These are phyloP conservation scores for Pachydiplax longipennis DNA, from an alignment of 2,888 invertebrate genomes.

Conservation along the genomic window DNA sequence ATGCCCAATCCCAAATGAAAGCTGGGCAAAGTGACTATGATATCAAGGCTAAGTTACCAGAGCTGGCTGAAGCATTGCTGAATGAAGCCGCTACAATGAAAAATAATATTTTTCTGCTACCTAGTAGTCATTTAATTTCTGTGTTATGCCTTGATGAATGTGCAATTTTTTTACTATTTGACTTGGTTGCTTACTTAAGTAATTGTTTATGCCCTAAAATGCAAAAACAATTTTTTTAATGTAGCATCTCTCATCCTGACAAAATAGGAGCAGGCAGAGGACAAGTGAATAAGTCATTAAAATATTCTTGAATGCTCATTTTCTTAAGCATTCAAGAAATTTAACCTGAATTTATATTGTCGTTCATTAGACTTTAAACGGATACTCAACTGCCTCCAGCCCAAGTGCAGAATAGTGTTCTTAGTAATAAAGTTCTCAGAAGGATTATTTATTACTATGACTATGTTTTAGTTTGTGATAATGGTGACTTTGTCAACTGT, in stretches of 20 bases:
- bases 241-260: neutral
- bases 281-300: neutral
- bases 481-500: neutral
- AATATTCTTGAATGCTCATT: neutral
- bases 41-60: constrained; percentile 35
- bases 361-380: neutral
- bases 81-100: neutral
- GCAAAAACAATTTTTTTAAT: neutral
- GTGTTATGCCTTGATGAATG: constrained; percentile 10
- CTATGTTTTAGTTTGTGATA: neutral
- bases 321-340: neutral
- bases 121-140: neutral
- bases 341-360: neutral
- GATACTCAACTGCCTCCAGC: neutral
- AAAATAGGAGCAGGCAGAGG: neutral
- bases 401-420: neutral
- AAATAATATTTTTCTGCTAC: neutral
- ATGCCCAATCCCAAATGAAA: neutral
- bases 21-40: neutral
- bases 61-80: neutral
- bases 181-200: neutral
- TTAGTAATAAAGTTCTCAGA: neutral
- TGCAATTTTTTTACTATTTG: constrained; percentile 17
- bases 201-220: neutral
- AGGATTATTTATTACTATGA: neutral